Conservation (phyloP, 2,888 invertebrate species). For the Protula sp. region DNA sequence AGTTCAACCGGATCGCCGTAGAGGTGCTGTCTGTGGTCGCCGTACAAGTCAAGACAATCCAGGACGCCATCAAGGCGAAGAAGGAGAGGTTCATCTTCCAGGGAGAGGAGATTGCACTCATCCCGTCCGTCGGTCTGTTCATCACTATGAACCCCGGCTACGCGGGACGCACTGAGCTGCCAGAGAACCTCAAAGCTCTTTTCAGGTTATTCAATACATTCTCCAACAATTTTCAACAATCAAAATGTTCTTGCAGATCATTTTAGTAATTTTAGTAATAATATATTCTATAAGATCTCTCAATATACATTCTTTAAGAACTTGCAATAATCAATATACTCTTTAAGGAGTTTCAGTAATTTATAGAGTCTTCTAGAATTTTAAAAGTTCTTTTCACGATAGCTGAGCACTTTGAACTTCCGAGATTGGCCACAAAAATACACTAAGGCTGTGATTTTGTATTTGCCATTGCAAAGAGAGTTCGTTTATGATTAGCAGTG, state of each 20-base stretch:
- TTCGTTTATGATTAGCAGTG: not conserved
- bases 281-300: too few species aligned
- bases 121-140: constrained; percentile 85
- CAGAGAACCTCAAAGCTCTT: constrained; percentile 53
- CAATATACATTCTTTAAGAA: too few species aligned
- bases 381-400: too few species aligned
- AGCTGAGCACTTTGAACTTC: too few species aligned
- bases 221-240: not conserved
- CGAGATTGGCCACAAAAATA: too few species aligned
- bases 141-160: constrained; percentile 99
- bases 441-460: too few species aligned
- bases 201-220: constrained; percentile 59
- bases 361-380: too few species aligned
- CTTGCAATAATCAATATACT: too few species aligned
- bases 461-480: not conserved
- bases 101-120: constrained; percentile 82
- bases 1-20: constrained; percentile 93
- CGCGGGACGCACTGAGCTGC: constrained; percentile 68
- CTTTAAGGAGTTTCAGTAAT: too few species aligned
- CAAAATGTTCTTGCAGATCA: not conserved
- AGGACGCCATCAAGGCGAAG: constrained; percentile 81
- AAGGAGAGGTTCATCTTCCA: constrained; percentile 85
- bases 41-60: constrained; percentile 67
- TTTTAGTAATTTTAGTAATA: not conserved
- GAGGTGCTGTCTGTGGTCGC: constrained; percentile 95